These are phyloP conservation scores for Onychomys torridus DNA, from an alignment of 2,797 vertebrate species.

Conservation along the genomic window DNA sequence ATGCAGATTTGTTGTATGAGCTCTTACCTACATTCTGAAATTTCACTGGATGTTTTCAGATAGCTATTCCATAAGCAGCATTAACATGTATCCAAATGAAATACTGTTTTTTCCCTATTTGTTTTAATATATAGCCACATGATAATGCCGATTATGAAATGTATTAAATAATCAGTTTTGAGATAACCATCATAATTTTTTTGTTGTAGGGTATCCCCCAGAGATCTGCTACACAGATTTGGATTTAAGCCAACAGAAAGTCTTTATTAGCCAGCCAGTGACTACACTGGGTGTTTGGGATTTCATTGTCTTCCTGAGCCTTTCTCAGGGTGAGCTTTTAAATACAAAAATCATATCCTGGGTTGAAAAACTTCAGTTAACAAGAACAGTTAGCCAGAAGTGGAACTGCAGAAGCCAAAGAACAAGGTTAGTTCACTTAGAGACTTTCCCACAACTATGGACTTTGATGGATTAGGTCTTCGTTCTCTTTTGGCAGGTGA, in stretches of 20 bases:
- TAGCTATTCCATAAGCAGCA: neutral
- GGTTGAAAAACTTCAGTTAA: neutral
- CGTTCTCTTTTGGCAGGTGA: neutral
- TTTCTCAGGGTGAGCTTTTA: neutral
- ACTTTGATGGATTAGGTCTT: neutral
- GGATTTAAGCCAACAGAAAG: neutral
- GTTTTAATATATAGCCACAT: neutral
- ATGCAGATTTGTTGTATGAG: neutral
- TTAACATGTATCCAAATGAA: neutral
- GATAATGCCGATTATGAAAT: constrained; percentile 71
- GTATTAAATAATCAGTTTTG: constrained; percentile 59
- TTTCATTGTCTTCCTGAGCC: neutral
- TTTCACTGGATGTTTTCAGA: neutral
- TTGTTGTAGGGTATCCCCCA: neutral
- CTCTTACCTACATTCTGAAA: neutral
- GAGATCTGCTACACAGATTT: neutral
- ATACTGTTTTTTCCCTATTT: neutral
- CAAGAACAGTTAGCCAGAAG: neutral
- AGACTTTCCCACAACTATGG: neutral
- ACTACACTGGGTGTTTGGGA: neutral
- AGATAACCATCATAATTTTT: constrained; percentile 67
- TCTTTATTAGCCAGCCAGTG: neutral
- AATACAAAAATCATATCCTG: neutral
- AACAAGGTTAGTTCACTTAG: neutral
- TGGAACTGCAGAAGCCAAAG: neutral